These are phyloP conservation scores for Homarus gammarus DNA, from an alignment of 2,888 invertebrate species.

Conservation along the genomic window DNA sequence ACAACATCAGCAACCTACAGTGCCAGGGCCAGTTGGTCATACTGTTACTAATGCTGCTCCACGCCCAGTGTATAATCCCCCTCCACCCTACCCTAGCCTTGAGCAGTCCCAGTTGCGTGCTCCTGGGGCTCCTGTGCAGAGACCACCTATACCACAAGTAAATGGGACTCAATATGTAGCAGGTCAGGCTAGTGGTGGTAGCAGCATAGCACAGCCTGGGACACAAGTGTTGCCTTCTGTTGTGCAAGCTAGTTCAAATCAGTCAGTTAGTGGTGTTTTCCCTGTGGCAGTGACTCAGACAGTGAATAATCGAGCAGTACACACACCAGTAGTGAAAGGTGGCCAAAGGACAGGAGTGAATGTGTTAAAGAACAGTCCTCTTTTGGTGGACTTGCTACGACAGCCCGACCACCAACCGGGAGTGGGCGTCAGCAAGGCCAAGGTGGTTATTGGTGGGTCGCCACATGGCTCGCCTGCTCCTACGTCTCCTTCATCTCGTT, in stretches of 20 bases:
- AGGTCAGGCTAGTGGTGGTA: conserved; percentile 37
- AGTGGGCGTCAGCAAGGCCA: conserved; percentile 40
- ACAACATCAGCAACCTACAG: conserved; percentile 41
- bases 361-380: conserved; percentile 74
- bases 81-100: conserved; percentile 73
- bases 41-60: conserved; percentile 23
- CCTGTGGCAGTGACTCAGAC: conserved; percentile 49
- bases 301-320: conserved; percentile 52
- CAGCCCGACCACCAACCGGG: conserved; percentile 74
- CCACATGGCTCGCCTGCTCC: conserved; percentile 76
- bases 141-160: conserved; percentile 61
- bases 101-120: conserved; percentile 48
- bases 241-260: conserved; percentile 61
- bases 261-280: conserved; percentile 24
- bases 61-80: conserved; percentile 67
- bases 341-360: conserved; percentile 60
- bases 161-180: conserved; percentile 57
- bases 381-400: conserved; percentile 71
- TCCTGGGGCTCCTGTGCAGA: conserved; percentile 40
- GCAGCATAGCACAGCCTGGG: conserved; percentile 48
- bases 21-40: conserved; percentile 23
- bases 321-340: conserved; percentile 33
- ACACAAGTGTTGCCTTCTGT: conserved; percentile 69
- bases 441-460: conserved; percentile 71
- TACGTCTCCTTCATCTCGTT: conserved; percentile 74